Evolutionary conservation across 35 echinoderm and acorn worm genomes (phyloP).

Genomic region (Apostichopus japonicus): DNA sequence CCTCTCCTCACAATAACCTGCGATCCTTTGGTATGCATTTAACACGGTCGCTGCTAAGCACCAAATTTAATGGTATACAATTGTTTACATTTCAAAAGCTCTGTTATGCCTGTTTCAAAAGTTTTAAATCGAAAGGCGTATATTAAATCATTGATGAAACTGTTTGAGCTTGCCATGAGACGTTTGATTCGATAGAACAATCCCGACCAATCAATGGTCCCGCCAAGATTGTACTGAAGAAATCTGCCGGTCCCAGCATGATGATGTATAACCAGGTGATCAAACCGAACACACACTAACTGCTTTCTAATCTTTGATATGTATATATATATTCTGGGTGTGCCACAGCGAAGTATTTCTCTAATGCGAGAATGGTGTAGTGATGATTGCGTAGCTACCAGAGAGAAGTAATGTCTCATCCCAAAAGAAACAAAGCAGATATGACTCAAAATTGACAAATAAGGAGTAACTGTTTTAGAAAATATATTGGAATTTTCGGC

Average conservation of each 20-base stretch:
- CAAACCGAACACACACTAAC: too few species aligned
- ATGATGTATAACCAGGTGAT: too few species aligned
- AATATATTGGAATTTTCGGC: too few species aligned
- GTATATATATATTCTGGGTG: too few species aligned
- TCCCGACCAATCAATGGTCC: not conserved
- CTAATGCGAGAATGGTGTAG: constrained; percentile 55
- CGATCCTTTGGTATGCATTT: too few species aligned
- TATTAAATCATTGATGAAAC: constrained; percentile 14
- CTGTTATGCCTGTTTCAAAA: constrained; percentile 39
- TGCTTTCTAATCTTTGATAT: too few species aligned
- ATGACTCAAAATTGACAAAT: too few species aligned
- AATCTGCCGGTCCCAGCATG: not conserved
- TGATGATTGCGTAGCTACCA: constrained; percentile 51
- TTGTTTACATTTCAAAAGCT: not conserved
- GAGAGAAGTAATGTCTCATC: constrained; percentile 33
- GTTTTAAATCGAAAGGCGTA: constrained; percentile 19
- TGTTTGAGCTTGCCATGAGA: constrained; percentile 15
- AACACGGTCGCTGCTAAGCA: too few species aligned
- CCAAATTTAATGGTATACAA: not conserved
- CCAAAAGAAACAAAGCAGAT: constrained; percentile 26
- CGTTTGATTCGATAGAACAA: not conserved
- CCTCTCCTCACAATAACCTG: not conserved
- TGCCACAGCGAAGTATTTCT: constrained; percentile 21
- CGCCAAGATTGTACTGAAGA: constrained; percentile 53
- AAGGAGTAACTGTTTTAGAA: too few species aligned